Percentiles rank a stretch among this genome's conserved stretches.
Conservation (phyloP, 2,888 invertebrate species). For the Rotaria macrura region DNA sequence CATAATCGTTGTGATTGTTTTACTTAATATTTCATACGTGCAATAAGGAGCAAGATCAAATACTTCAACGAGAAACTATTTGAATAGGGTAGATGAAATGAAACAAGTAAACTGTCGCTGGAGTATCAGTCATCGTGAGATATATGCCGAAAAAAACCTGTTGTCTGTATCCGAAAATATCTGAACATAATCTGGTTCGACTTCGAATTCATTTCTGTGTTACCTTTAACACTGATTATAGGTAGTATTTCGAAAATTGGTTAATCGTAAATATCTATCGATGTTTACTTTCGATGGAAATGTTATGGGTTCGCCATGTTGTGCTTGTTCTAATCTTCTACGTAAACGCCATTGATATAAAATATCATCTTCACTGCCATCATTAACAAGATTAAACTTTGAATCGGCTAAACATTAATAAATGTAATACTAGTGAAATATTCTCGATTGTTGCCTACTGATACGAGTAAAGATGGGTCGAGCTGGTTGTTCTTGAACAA, state of each 20-base stretch:
- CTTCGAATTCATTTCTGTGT: too few species aligned
- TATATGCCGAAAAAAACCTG: too few species aligned
- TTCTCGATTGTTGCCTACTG: neutral
- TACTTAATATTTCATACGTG: too few species aligned
- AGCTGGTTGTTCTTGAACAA: neutral
- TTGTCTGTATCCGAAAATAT: too few species aligned
- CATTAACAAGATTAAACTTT: neutral
- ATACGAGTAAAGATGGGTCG: neutral
- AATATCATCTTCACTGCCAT: conserved; percentile 40
- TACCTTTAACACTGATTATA: too few species aligned
- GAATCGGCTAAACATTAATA: neutral
- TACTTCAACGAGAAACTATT: too few species aligned
- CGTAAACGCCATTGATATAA: conserved; percentile 43
- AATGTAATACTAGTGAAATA: neutral
- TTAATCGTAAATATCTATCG: neutral
- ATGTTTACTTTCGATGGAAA: neutral
- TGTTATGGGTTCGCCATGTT: conserved; percentile 26
- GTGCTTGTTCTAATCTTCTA: conserved; percentile 41
- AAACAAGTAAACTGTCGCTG: too few species aligned
- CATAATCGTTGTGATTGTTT: too few species aligned
- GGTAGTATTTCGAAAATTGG: neutral
- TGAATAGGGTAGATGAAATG: too few species aligned
- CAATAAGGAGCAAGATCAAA: too few species aligned
- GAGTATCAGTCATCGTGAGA: too few species aligned
- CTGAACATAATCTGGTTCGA: too few species aligned